A percentile compares a stretch with the other conserved stretches of the same genome.
Evolutionary conservation across 2,888 invertebrate species (phyloP).

Genomic region (Kuschelorhynchus macadamiae): DNA sequence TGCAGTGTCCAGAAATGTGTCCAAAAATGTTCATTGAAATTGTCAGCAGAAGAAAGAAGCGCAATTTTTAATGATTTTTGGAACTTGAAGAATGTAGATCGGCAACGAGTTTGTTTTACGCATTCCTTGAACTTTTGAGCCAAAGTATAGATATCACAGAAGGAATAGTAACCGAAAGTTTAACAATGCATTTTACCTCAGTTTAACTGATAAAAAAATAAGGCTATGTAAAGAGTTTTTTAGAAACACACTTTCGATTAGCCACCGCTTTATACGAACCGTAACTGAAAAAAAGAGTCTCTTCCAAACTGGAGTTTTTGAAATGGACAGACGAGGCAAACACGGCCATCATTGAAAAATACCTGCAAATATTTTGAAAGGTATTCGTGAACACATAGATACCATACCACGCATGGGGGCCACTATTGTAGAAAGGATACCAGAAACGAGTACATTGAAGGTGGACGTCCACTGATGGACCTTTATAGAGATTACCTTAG

Average conservation of each 20-base stretch:
- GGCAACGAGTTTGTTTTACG: slow-evolving; percentile 9
- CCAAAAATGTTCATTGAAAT: not conserved
- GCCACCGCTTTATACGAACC: slow-evolving; percentile 18
- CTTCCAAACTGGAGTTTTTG: slow-evolving; percentile 11
- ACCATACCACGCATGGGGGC: slow-evolving; percentile 44
- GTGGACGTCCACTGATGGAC: slow-evolving; percentile 46
- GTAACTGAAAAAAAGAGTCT: slow-evolving; percentile 17
- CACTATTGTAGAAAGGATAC: slow-evolving; percentile 44
- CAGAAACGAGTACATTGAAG: slow-evolving; percentile 38
- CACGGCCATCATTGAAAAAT: not conserved
- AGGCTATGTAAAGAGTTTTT: slow-evolving; percentile 31
- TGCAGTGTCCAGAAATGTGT: slow-evolving; percentile 13
- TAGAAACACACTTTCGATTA: slow-evolving; percentile 20
- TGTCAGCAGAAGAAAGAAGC: slow-evolving; percentile 8
- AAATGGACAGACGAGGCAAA: slow-evolving; percentile 19
- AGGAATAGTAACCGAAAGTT: not conserved
- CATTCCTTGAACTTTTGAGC: not conserved
- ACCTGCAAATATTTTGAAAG: slow-evolving; percentile 12
- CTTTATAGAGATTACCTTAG: slow-evolving; percentile 47
- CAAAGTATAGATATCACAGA: slow-evolving; percentile 10
- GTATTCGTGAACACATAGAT: slow-evolving; percentile 39
- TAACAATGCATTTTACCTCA: slow-evolving; percentile 13
- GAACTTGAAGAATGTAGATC: not conserved
- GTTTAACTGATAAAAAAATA: not conserved
- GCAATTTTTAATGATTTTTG: slow-evolving; percentile 5